phyloP scores from a whole-genome alignment of 2,797 vertebrate genomes.

The Falco columbarius region DNA sequence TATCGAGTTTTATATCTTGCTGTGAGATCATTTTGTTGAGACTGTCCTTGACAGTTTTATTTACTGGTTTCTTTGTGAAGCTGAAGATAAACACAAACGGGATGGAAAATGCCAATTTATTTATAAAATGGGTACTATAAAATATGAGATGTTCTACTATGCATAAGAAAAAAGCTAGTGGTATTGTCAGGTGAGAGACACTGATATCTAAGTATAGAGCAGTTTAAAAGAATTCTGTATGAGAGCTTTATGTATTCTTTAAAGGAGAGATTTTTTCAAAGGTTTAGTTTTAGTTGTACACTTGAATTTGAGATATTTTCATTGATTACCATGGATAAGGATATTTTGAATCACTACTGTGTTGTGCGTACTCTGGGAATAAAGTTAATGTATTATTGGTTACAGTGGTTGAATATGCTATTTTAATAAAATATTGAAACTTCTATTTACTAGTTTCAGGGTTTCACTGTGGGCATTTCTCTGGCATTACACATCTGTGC shows the following conservation, averaged over 20 bases:
- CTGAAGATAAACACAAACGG: conserved; percentile 77
- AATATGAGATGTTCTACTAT: conserved; percentile 75
- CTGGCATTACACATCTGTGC: neutral
- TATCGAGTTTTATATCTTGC: conserved; percentile 84
- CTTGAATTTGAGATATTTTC: conserved; percentile 79
- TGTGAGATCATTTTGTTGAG: conserved; percentile 80
- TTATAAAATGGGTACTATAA: conserved; percentile 82
- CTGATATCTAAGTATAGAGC: conserved; percentile 62
- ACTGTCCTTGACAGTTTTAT: conserved; percentile 83
- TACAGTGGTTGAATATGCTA: conserved; percentile 86
- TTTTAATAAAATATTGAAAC: conserved; percentile 96
- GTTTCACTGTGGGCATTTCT: neutral
- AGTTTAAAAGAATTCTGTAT: conserved; percentile 71
- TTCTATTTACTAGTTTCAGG: neutral
- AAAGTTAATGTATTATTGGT: conserved; percentile 81
- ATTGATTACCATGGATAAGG: conserved; percentile 74
- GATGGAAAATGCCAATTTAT: conserved; percentile 80
- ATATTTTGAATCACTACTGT: conserved; percentile 84
- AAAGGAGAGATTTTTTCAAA: conserved; percentile 73
- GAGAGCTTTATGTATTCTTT: conserved; percentile 78
- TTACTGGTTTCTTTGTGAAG: conserved; percentile 87
- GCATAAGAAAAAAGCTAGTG: conserved; percentile 69
- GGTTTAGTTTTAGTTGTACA: conserved; percentile 76
- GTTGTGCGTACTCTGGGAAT: conserved; percentile 74
- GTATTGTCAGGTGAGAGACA: conserved; percentile 65